phyloP scores from a whole-genome alignment of 2,797 vertebrate genomes.

The Nasua narica region DNA sequence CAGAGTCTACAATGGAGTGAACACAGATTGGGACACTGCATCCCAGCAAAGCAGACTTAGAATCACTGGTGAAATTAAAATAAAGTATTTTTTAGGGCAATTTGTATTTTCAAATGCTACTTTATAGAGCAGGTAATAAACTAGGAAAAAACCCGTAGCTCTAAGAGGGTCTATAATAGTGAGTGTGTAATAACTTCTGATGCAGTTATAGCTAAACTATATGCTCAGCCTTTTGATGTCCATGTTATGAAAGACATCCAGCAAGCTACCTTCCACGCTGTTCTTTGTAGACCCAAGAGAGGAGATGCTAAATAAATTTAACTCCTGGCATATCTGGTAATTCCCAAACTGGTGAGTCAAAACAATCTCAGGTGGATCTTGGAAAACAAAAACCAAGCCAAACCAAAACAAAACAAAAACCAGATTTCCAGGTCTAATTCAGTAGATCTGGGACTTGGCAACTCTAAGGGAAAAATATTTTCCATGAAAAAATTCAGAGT shows the following conservation, averaged over 20 bases:
- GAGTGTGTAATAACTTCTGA: neutral
- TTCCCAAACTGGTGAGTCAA: neutral
- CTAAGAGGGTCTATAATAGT: neutral
- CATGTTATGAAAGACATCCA: neutral
- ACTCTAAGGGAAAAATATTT: neutral
- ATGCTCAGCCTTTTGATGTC: neutral
- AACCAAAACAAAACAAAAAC: neutral
- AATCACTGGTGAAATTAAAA: neutral
- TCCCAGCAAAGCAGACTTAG: neutral
- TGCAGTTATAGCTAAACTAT: neutral
- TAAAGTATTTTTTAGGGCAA: neutral
- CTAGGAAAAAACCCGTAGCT: neutral
- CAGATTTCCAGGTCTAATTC: neutral
- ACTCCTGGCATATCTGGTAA: neutral
- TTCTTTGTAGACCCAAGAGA: neutral
- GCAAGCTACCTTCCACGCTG: neutral
- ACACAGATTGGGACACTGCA: neutral
- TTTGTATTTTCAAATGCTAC: neutral
- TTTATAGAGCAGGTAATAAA: neutral
- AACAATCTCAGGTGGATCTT: neutral
- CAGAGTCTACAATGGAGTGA: neutral
- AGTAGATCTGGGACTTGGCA: neutral
- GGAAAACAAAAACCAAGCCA: neutral
- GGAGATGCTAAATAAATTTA: neutral
- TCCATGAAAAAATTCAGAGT: neutral